These are phyloP conservation scores for Ischnura elegans DNA, from an alignment of 2,888 invertebrate species.

Conservation along the genomic window DNA sequence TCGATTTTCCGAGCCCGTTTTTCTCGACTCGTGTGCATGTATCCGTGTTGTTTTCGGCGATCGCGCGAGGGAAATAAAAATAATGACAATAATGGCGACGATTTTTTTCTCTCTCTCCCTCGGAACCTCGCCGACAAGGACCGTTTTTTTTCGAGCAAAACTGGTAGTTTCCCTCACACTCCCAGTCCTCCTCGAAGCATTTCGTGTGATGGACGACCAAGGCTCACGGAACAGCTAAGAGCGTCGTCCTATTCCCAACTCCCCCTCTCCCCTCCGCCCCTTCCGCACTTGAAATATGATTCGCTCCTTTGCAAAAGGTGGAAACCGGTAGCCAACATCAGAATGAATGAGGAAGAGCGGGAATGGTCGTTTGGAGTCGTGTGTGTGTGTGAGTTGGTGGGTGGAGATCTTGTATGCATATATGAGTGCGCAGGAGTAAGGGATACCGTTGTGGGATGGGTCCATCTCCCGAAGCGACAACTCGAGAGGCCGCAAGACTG, in stretches of 20 bases:
- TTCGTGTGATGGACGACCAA: background rate
- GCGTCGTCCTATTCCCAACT: background rate
- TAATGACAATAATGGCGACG: too few species aligned
- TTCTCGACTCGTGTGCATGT: background rate
- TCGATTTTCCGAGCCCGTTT: background rate
- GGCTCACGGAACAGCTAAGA: background rate
- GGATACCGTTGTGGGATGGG: too few species aligned
- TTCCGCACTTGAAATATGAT: background rate
- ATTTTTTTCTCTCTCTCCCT: background rate
- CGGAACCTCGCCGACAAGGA: background rate
- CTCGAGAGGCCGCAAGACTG: too few species aligned
- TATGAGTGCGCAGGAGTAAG: background rate
- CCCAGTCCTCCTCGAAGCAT: background rate
- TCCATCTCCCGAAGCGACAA: too few species aligned
- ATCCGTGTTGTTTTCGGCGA: background rate
- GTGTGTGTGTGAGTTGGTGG: background rate
- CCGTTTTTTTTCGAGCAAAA: conserved; percentile 1
- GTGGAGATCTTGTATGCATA: background rate
- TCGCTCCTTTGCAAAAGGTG: background rate
- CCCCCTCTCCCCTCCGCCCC: too few species aligned
- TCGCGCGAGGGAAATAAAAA: background rate
- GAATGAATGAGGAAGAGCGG: background rate
- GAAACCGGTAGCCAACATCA: conserved; percentile 22
- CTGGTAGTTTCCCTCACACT: background rate
- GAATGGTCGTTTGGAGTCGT: background rate